phyloP scores from a whole-genome alignment of 1,140 invertebrate species.

The Samia ricini region DNA sequence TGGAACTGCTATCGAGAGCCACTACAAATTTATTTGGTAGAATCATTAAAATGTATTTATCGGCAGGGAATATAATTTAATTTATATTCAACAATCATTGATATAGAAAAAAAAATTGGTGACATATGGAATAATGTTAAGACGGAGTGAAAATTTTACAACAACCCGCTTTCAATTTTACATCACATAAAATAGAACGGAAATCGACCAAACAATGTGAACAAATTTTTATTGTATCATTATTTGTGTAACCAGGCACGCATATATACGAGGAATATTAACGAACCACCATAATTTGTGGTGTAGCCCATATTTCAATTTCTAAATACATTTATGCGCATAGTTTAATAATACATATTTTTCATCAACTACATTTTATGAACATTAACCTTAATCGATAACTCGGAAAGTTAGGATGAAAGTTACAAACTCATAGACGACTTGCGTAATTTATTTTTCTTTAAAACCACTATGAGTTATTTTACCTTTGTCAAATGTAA shows the following conservation, averaged over 20 bases:
- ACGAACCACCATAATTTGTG: not conserved
- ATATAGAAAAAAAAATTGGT: not conserved
- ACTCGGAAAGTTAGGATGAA: no score
- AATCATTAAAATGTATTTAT: not conserved
- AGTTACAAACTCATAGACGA: no score
- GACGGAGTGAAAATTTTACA: not conserved
- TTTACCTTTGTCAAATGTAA: no score
- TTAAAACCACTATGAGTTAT: no score
- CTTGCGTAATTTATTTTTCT: no score
- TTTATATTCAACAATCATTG: not conserved
- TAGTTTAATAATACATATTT: not conserved
- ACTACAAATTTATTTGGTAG: not conserved
- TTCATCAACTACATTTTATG: no score
- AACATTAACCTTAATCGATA: no score
- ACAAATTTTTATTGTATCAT: not conserved
- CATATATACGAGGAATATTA: not conserved
- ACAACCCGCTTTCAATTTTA: no score
- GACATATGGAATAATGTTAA: not conserved
- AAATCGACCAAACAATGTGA: not conserved
- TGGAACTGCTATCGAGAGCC: conserved; percentile 2
- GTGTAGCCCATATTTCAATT: not conserved
- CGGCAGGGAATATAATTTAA: not conserved
- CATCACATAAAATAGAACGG: not conserved
- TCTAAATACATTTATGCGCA: not conserved
- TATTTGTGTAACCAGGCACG: not conserved